These are phyloP conservation scores for Neomonachus schauinslandi DNA, from an alignment of 2,113 vertebrate species.

Conservation along the genomic window DNA sequence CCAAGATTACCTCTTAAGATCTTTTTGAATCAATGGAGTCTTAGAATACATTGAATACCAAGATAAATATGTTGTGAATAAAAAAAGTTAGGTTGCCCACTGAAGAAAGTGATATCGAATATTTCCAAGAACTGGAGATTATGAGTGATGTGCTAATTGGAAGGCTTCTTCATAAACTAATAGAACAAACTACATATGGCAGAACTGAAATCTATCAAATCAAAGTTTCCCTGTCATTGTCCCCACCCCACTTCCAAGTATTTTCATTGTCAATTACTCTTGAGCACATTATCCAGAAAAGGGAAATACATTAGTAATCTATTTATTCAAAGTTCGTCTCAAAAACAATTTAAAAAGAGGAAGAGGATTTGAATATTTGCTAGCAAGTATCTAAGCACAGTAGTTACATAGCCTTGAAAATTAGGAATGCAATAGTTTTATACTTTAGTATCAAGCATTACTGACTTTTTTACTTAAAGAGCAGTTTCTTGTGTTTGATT, in stretches of 20 bases:
- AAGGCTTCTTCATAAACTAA: conserved; percentile 42
- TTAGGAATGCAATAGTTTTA: not conserved
- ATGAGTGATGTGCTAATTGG: conserved; percentile 58
- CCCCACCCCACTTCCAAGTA: not conserved
- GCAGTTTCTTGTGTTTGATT: not conserved
- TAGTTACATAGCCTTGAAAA: not conserved
- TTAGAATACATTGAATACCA: not conserved
- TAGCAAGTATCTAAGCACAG: not conserved
- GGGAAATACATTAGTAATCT: not conserved
- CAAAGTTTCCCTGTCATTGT: not conserved
- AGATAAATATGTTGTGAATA: not conserved
- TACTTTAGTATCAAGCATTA: not conserved
- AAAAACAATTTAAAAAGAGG: not conserved
- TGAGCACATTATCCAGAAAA: not conserved
- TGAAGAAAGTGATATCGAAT: not conserved
- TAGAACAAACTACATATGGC: not conserved
- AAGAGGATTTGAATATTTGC: not conserved
- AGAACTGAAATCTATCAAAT: not conserved
- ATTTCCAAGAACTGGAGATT: not conserved
- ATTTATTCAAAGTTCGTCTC: not conserved
- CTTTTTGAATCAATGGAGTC: not conserved
- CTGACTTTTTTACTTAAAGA: conserved; percentile 15
- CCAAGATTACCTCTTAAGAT: not conserved
- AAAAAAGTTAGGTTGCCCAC: not conserved
- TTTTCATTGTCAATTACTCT: not conserved